Evolutionary conservation across 2,888 invertebrate genomes (phyloP), one percentile per base, ranked within the genome.

Genomic region (Sinelater perroti): DNA sequence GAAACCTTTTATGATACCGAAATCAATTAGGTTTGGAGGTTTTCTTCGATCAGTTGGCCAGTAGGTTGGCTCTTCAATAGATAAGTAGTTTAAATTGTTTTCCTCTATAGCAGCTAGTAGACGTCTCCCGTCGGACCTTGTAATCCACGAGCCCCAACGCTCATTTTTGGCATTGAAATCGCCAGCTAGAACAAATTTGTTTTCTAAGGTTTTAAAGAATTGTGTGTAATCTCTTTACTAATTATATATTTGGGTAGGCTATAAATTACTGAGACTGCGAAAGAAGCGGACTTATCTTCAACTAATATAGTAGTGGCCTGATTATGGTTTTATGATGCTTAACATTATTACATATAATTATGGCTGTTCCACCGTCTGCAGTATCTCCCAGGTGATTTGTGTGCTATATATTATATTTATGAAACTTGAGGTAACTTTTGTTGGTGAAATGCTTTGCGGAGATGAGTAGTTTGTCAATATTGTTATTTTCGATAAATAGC

Each of bases 381-480:
- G 35, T 62, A 16, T 45, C 44, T 17, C 52, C 55, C 26, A 62
- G 65, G 33, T 63, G 60, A 20, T 56, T 62, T 13, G 58, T 62
- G 26, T 26, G 21, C 18, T 51, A 51, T 11, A 42, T 11, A 13
- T 36, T 36, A 21, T 31, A 21, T 16, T 50, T 50, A 14, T 24
- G 26, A 7, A 36, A 17, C 10, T 46, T 46, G 13, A 46, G 7
- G 30, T 46, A 31, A 14, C 8, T 11, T 33, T 33, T 13, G 20
- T 46, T 46, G 2, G 46, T 46, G 11, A 46, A 46, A 13, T 42
- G 46, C n/a, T 30, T 16, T 46, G 30, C 49, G 8, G 49, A 33
- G 24, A 50, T 38, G 8, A 50, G 50, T 1, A 50, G 36, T 28
- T 36, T 28, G 50, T 50, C 50, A 13, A 50, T 36, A 7, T 24